Evolutionary conservation across 2,888 invertebrate genomes (phyloP), one percentile per base, ranked within the genome.

Genomic region (Agrochola lota): DNA sequence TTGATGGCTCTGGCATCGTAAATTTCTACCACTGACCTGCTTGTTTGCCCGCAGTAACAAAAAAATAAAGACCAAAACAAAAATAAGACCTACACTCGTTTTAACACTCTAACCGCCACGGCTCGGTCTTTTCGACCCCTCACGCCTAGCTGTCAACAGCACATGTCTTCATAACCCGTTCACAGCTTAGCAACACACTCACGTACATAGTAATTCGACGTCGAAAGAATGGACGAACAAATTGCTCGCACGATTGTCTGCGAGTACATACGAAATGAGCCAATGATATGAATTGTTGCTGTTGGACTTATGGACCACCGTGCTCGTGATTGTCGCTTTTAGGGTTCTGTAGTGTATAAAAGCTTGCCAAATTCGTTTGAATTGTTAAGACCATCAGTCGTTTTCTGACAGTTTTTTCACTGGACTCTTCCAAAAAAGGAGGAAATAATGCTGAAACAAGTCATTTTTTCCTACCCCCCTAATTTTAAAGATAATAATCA

Each of bases 141-240:
- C 87, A 84, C 72, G 66, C 76, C 46, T 57, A 71, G 35, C 63
- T 74, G 76, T 79, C 85, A 84, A 81, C 71, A 77, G 64, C 71
- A 82, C 76, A 86, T 80, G 75, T 87, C 83, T 76, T 89, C 80
- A 88, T 88, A 89, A 89, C 89, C 89, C 88, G 80, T 89, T 85
- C 85, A 59, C 80, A 68, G 60, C 73, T 90, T 85, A 80, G 83
- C 80, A 89, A 88, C 81, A 80, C 80, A 76, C 75, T 89, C 91
- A 91, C 90, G 91, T 90, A 81, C 82, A 82, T 79, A 88, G 89
- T 91, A 90, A 91, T 91, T 91, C 85, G 81, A 76, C 83, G 77
- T 81, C 84, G 85, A 84, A 89, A 87, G 87, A 88, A 90, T 89
- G 85, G 82, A 76, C 87, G 81, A 82, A 85, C 87, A 87, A 84